Evolutionary conservation across 1,140 invertebrate species (phyloP).

Genomic region (Venustaconcha ellipsiformis): DNA sequence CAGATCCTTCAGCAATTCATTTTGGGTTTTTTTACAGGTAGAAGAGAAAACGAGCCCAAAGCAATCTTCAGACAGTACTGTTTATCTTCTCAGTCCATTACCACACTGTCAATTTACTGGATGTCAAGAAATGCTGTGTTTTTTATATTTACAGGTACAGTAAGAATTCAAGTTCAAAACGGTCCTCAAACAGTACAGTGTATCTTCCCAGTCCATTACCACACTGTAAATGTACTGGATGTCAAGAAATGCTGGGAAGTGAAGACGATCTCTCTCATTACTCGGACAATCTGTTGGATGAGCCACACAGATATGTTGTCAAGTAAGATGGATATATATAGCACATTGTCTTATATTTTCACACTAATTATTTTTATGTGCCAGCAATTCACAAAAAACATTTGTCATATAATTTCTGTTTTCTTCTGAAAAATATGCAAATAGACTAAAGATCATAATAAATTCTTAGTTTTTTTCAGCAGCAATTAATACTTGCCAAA

Average conservation of each 20-base stretch:
- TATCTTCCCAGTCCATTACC: conserved; percentile 46
- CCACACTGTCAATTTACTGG: conserved; percentile 54
- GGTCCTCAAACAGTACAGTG: conserved; percentile 11
- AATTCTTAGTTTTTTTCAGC: no score
- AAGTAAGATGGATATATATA: conserved; percentile 6
- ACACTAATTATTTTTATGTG: no score
- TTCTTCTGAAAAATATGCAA: no score
- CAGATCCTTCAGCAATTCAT: no score
- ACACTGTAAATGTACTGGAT: conserved; percentile 55
- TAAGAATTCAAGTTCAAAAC: conserved; percentile 6
- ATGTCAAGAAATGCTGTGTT: conserved; percentile 35
- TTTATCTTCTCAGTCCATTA: conserved; percentile 41
- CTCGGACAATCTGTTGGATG: conserved; percentile 12
- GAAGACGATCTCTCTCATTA: conserved; percentile 39
- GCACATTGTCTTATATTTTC: no score
- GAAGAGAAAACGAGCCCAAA: background rate
- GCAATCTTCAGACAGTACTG: no score
- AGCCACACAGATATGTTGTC: conserved; percentile 16
- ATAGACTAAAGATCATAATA: no score
- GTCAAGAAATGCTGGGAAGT: conserved; percentile 50
- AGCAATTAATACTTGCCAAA: no score
- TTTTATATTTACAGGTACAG: background rate
- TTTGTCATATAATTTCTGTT: no score
- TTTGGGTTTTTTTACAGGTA: background rate
- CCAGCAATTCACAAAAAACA: no score